Base-by-base conservation (phyloP, 2,888 invertebrate genomes). In the Catocala nupta region DNA sequence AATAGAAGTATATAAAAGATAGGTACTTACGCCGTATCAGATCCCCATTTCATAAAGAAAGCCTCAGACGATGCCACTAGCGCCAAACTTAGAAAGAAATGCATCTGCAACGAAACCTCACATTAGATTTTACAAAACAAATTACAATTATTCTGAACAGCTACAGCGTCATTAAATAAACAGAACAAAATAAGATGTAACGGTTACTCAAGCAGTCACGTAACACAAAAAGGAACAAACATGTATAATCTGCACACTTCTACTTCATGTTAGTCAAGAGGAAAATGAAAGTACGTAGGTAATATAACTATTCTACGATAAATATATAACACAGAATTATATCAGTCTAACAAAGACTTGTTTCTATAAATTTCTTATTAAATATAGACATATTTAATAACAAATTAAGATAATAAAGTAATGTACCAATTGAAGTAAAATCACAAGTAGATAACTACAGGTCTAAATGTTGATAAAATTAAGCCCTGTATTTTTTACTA, bases 21-120 rank as follows among this genome's bases (percentile, higher is more conserved):
- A 13, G 7, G 62, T 78, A 93, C 93, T 83, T 90, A 95, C 95
- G 92, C 81, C 52, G 94, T 87, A 70, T 94, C 93, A 25, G 93
- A 91, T 45, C 95, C 94, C 95, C 95, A 95, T 79, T 93, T 94
- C 60, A 95, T 80, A 82, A 95, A 95, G 78, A 95, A 95, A 0
- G 92, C 95, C 55, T 95, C 92, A 4, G 93, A 86, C 0, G 92
- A 87, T n/a, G 91, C 88, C 3, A 93, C 73, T 63, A 92, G 73
- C 56, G 86, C 90, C 77, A 94, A 63, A 65, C 90, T 80, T 67
- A 94, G 65, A 51, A 91, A 71, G 59, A 94, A 79, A 71, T 85
- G 86, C 80, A 93, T 85, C 95, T 95, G 90, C 34, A 88, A 89
- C 80, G 59, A 78, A 75, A 65, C n/a, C 34, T 34, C 7, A 53